Percentiles rank a stretch among this genome's conserved stretches.
These are phyloP conservation scores for Catostomus latipinnis DNA, from an alignment of 2,797 vertebrate genomes.

Conservation along the genomic window DNA sequence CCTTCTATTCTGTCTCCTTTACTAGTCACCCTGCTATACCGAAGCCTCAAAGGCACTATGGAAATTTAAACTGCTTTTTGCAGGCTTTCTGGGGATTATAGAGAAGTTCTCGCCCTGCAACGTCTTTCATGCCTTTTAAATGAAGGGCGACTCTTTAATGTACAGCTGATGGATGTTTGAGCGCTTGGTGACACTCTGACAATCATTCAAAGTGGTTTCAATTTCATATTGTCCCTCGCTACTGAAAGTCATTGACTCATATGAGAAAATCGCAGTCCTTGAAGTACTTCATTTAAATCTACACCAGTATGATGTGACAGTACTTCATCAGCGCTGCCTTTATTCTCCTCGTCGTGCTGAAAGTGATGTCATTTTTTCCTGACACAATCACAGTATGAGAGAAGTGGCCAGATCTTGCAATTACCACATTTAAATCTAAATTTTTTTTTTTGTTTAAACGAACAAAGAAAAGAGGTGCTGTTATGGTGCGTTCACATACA, in stretches of 20 bases:
- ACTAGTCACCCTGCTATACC: not conserved
- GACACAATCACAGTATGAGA: not conserved
- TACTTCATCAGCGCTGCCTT: not conserved
- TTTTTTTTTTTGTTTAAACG: not conserved
- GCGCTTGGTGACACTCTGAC: not conserved
- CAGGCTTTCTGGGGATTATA: not conserved
- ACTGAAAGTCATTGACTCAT: not conserved
- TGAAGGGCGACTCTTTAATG: not conserved
- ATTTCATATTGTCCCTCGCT: not conserved
- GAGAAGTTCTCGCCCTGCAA: not conserved
- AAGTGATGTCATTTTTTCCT: not conserved
- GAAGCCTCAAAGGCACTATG: not conserved
- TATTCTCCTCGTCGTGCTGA: not conserved
- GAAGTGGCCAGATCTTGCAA: not conserved
- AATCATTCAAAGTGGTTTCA: slow-evolving; percentile 16
- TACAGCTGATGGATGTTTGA: not conserved
- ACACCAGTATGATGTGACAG: no score
- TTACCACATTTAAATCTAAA: not conserved
- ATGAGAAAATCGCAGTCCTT: no score
- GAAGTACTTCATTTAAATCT: not conserved
- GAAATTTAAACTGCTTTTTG: not conserved
- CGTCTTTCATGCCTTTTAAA: slow-evolving; percentile 3
- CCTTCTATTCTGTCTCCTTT: not conserved
- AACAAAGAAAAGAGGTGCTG: not conserved
- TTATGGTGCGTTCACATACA: not conserved